Conservation (phyloP, 2,113 vertebrate species). For the Bos indicus region DNA sequence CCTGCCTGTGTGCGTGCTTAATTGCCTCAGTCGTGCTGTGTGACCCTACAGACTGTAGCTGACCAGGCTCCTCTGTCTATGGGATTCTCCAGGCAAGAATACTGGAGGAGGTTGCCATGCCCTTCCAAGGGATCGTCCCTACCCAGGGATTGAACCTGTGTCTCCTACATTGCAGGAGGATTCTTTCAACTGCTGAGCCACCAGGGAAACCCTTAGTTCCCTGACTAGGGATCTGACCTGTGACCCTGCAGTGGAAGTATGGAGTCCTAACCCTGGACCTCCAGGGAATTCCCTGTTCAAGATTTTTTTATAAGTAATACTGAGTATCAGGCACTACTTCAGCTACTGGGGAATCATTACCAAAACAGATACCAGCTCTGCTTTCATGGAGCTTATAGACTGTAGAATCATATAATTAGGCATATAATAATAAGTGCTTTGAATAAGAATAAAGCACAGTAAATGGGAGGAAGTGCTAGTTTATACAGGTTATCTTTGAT, state of each 20-base stretch:
- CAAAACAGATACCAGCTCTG: not conserved
- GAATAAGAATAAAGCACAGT: not conserved
- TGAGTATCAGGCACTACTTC: not conserved
- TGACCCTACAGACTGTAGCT: not conserved
- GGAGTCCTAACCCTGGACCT: not conserved
- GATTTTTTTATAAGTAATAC: not conserved
- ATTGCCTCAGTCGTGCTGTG: not conserved
- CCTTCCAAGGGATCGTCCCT: not conserved
- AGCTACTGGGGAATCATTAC: not conserved
- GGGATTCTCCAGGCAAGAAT: not conserved
- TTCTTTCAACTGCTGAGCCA: not conserved
- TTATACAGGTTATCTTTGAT: not conserved
- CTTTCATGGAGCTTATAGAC: not conserved
- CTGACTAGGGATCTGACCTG: not conserved
- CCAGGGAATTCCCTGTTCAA: not conserved
- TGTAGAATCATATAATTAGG: not conserved
- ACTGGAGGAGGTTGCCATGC: not conserved
- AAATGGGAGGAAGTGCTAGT: not conserved
- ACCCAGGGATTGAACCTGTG: not conserved
- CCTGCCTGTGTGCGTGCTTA: not conserved
- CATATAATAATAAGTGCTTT: not conserved
- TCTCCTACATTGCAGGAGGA: not conserved
- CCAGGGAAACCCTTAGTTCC: not conserved
- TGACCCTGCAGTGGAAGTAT: not conserved
- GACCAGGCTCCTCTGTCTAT: not conserved